phyloP scores from a whole-genome alignment of 2,888 invertebrate genomes.

The Dolomedes plantarius region DNA sequence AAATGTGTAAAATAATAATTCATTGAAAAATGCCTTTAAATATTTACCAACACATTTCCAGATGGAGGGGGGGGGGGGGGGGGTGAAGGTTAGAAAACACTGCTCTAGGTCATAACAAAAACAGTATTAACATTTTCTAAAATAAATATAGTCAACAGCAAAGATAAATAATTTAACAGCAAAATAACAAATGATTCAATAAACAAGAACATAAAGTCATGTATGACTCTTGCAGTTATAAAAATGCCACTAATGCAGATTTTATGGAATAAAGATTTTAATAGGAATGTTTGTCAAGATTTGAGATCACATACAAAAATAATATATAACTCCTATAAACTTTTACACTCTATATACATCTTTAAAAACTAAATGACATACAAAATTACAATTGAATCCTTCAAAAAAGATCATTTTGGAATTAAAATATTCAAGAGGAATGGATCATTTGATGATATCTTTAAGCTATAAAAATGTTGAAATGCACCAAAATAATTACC shows the following conservation, averaged over 20 bases:
- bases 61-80: too few relatives aligned
- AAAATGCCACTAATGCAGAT: too few relatives aligned
- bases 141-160: neutral
- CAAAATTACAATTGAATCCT: neutral
- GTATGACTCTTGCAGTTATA: neutral
- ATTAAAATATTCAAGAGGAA: too few relatives aligned
- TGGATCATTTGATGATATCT: too few relatives aligned
- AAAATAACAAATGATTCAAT: neutral
- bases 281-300: neutral
- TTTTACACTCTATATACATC: neutral
- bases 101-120: constrained; percentile 1
- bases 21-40: too few relatives aligned
- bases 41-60: too few relatives aligned
- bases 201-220: neutral
- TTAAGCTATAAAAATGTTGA: too few relatives aligned
- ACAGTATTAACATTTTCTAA: neutral
- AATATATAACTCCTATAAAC: neutral
- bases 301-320: constrained; percentile 13
- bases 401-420: neutral
- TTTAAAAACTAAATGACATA: neutral
- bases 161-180: neutral
- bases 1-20: too few relatives aligned
- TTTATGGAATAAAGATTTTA: neutral
- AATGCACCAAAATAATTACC: too few relatives aligned
- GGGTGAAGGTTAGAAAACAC: too few relatives aligned